These are phyloP conservation scores for Cistogaster globosa DNA, from an alignment of 2,888 invertebrate species.

Conservation along the genomic window DNA sequence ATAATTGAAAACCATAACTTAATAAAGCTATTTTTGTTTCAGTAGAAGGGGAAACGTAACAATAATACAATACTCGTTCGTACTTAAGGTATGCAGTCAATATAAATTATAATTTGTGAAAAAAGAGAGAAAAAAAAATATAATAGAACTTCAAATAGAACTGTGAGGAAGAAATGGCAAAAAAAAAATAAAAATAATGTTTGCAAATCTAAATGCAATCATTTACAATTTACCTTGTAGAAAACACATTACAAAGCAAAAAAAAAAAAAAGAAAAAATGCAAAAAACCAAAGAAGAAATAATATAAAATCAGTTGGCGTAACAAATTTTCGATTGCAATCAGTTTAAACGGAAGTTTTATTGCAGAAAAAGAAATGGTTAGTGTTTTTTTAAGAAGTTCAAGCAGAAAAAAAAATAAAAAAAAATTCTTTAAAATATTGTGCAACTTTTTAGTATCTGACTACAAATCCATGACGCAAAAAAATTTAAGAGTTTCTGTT, in stretches of 20 bases:
- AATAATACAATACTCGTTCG: conserved; percentile 44
- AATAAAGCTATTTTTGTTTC: conserved; percentile 66
- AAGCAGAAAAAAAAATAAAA: background rate
- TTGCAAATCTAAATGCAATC: conserved; percentile 59
- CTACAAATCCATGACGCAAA: background rate
- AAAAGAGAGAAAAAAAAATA: background rate
- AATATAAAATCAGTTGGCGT: conserved; percentile 53
- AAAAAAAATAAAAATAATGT: conserved; percentile 34
- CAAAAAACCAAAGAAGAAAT: conserved; percentile 28
- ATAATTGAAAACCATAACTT: conserved; percentile 70
- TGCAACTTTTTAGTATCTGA: background rate
- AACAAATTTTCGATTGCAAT: conserved; percentile 66
- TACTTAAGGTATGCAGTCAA: conserved; percentile 19
- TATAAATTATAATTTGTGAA: background rate
- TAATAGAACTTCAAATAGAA: conserved; percentile 39
- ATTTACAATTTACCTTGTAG: conserved; percentile 62
- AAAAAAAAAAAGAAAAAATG: conserved; percentile 4
- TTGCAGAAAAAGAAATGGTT: conserved; percentile 35
- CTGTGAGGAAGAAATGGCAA: conserved; percentile 10
- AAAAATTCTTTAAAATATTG: background rate
- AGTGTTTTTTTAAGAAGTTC: conserved; percentile 16
- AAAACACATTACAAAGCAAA: conserved; percentile 25
- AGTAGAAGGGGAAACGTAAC: conserved; percentile 56
- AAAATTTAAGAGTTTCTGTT: no score
- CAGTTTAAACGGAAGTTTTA: conserved; percentile 67